phyloP scores from a whole-genome alignment of 2,888 invertebrate species.

The Lysandra bellargus region DNA sequence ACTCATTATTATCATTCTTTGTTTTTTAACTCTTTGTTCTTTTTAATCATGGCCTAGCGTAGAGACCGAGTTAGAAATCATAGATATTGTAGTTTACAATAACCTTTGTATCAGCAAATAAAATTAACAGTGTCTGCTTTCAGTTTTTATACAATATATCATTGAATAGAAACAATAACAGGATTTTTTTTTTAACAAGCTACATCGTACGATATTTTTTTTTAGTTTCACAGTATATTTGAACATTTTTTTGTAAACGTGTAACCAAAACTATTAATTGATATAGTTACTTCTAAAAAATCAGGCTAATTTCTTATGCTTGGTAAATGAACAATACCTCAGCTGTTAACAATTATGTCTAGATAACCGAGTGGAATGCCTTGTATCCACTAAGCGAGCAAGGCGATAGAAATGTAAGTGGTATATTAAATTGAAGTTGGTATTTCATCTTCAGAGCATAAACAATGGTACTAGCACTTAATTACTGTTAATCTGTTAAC shows the following conservation, averaged over 20 bases:
- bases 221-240: no score
- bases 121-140: no score
- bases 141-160: no score
- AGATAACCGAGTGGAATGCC: neutral
- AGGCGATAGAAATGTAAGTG: neutral
- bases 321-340: neutral
- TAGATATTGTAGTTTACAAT: neutral
- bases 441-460: neutral
- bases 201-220: no score
- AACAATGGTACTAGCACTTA: no score
- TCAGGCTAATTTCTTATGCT: neutral
- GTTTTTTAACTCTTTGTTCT: neutral
- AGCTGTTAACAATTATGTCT: neutral
- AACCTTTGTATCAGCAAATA: no score
- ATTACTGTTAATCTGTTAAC: no score
- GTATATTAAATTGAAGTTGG: neutral
- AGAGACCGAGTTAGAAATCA: neutral
- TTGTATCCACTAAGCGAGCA: neutral
- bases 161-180: no score
- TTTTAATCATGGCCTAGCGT: neutral
- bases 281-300: neutral
- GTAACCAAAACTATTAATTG: neutral
- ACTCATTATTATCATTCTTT: conserved; percentile 2
- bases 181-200: no score
- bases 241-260: no score